Conservation (phyloP, 2,797 vertebrate genomes). For the Enteromius viviparus region DNA sequence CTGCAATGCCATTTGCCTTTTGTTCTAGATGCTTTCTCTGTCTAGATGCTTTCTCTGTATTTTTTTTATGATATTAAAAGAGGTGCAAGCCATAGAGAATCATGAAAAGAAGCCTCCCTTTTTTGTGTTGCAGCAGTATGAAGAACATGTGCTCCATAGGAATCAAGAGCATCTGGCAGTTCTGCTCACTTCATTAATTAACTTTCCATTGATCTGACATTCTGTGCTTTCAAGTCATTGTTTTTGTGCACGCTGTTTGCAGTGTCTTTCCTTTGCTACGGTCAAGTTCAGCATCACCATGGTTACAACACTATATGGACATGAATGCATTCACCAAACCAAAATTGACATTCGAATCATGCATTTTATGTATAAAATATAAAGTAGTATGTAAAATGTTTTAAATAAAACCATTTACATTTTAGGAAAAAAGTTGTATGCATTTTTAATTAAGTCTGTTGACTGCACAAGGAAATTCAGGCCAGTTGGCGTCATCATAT, state of each 20-base stretch:
- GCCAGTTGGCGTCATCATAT: conserved; percentile 51
- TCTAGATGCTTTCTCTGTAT: not conserved
- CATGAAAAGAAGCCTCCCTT: conserved; percentile 50
- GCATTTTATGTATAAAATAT: not conserved
- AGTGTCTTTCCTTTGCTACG: conserved; percentile 40
- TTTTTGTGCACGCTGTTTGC: conserved; percentile 51
- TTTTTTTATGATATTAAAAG: conserved; percentile 16
- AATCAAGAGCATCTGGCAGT: conserved; percentile 73
- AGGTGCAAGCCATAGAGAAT: conserved; percentile 15
- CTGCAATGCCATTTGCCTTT: not conserved
- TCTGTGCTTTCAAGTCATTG: conserved; percentile 73
- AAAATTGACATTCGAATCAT: not conserved
- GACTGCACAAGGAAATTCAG: conserved; percentile 40
- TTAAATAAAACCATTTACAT: not conserved
- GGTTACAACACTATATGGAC: conserved; percentile 25
- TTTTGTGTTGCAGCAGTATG: conserved; percentile 65
- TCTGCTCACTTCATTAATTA: conserved; percentile 79
- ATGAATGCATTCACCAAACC: not conserved
- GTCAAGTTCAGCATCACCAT: conserved; percentile 44
- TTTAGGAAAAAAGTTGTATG: not conserved
- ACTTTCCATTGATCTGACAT: conserved; percentile 78
- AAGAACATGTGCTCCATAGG: conserved; percentile 66
- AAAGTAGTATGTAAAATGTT: not conserved
- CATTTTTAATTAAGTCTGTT: not conserved
- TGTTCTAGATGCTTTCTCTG: not conserved